These are phyloP conservation scores for Saccopteryx leptura DNA, from an alignment of 2,113 vertebrate species.

Conservation along the genomic window DNA sequence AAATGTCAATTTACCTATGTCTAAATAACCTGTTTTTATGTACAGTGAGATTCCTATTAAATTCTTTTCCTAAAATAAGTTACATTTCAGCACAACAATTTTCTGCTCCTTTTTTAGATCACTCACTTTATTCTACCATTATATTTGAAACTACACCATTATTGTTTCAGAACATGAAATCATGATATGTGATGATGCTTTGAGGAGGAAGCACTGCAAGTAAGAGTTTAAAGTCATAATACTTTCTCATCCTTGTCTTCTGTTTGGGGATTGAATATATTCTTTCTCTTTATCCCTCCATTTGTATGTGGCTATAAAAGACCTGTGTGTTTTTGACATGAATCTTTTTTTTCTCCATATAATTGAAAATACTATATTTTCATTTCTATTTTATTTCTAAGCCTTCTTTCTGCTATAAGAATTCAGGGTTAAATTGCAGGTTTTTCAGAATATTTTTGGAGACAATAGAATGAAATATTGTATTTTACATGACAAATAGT, in stretches of 20 bases:
- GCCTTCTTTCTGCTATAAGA: constrained; percentile 18
- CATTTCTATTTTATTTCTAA: constrained; percentile 52
- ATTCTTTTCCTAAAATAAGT: constrained; percentile 60
- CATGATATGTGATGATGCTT: constrained; percentile 45
- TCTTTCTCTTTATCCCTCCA: constrained; percentile 36
- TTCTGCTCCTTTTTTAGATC: constrained; percentile 69
- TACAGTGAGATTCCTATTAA: constrained; percentile 60
- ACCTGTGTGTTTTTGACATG: not conserved
- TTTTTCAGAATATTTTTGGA: constrained; percentile 8
- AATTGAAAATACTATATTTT: constrained; percentile 63
- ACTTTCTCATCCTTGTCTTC: constrained; percentile 56
- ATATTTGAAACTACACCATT: constrained; percentile 60
- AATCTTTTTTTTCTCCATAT: constrained; percentile 14
- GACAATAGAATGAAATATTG: not conserved
- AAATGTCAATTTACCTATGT: constrained; percentile 58
- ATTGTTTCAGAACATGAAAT: constrained; percentile 54
- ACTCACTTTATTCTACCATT: constrained; percentile 10
- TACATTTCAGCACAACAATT: constrained; percentile 45
- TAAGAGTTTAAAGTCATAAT: constrained; percentile 48
- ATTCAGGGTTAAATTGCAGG: constrained; percentile 45
- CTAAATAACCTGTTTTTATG: constrained; percentile 68
- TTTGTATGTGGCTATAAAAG: not conserved
- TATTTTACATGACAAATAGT: constrained; percentile 58
- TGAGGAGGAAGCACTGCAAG: constrained; percentile 55
- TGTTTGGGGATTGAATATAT: not conserved